Evolutionary conservation across 2,113 vertebrate species (phyloP).

Genomic region (Corydoras maculifer): DNA sequence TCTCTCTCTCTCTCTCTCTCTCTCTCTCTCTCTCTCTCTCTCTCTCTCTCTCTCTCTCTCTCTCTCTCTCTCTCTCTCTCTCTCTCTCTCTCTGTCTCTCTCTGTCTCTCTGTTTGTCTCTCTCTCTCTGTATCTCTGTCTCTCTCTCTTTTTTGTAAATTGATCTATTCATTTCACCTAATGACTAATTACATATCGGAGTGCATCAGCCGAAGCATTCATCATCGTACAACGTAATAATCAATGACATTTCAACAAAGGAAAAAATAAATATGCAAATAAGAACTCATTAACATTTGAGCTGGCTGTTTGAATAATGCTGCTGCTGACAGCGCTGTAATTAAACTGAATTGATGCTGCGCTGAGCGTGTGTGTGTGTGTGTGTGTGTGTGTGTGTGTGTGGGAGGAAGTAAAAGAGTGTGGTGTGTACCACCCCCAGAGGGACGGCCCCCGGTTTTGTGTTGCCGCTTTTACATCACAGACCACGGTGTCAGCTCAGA

Average conservation of each 20-base stretch:
- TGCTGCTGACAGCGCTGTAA: constrained; percentile 96
- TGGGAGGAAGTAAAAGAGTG: background rate
- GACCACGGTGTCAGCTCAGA: no score
- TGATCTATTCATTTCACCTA: constrained; percentile 99
- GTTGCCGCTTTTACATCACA: no score
- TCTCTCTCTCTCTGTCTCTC: constrained; percentile 56
- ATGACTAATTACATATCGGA: constrained; percentile 99
- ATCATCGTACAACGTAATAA: constrained; percentile 99
- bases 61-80: constrained; percentile 67
- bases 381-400: constrained; percentile 1
- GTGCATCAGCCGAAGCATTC: constrained; percentile 95
- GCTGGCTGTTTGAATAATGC: constrained; percentile 99
- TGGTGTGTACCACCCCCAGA: constrained; percentile 42
- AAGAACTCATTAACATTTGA: constrained; percentile 99
- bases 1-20: constrained; percentile 61
- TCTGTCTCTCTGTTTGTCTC: no score
- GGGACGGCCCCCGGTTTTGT: no score
- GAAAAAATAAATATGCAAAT: constrained; percentile 99
- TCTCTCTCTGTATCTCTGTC: constrained; percentile 59
- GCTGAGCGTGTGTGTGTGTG: constrained; percentile 53
- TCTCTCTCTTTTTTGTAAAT: constrained; percentile 73
- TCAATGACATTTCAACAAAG: constrained; percentile 99
- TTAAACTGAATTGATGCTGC: constrained; percentile 96
- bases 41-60: constrained; percentile 60
- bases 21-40: constrained; percentile 60